Conservation (phyloP, 2,888 invertebrate genomes). For the Trimorus sp. region DNA sequence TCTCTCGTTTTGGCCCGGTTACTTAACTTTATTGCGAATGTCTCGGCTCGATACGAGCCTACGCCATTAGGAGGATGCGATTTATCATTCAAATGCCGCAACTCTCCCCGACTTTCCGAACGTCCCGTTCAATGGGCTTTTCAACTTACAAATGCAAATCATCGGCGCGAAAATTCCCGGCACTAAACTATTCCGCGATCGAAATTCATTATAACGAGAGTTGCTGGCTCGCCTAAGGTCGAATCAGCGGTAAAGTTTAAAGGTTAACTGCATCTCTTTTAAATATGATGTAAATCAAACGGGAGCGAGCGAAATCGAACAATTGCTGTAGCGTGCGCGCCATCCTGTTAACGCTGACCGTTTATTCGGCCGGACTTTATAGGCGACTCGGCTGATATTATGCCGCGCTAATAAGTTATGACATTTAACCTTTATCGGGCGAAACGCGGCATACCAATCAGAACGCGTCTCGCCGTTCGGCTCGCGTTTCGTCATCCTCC, state of each 20-base stretch:
- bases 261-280: constrained; percentile 36
- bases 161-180: too few species aligned
- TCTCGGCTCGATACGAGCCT: constrained; percentile 26
- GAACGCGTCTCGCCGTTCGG: constrained; percentile 34
- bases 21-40: constrained; percentile 38
- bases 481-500: constrained; percentile 53
- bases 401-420: constrained; percentile 46
- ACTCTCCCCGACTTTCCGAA: too few species aligned
- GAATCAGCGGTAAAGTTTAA: constrained; percentile 43
- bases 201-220: constrained; percentile 14
- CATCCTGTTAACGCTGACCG: constrained; percentile 24
- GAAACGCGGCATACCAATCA: constrained; percentile 52
- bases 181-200: background rate
- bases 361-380: constrained; percentile 28
- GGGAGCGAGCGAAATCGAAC: constrained; percentile 31
- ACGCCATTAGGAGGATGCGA: constrained; percentile 18
- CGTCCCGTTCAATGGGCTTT: too few species aligned
- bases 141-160: too few species aligned
- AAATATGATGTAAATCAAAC: constrained; percentile 37
- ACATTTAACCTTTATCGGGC: constrained; percentile 57
- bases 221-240: constrained; percentile 19
- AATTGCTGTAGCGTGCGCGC: background rate
- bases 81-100: too few species aligned
- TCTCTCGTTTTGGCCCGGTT: constrained; percentile 28
- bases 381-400: constrained; percentile 26